phyloP scores from a whole-genome alignment of 2,888 invertebrate species.

The Eretmocerus hayati region DNA sequence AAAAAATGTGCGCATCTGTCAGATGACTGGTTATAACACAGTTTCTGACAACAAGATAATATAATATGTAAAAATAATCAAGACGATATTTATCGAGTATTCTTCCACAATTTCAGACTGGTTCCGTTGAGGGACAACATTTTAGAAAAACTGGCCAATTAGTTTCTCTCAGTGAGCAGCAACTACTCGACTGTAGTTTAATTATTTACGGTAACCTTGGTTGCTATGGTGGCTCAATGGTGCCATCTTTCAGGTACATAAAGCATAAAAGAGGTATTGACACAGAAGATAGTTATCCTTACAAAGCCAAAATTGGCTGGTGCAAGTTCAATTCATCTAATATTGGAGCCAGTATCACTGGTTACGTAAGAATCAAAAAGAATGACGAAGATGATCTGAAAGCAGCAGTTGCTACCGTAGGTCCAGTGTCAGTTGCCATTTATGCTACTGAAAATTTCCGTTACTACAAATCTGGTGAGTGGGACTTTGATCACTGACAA shows the following conservation, averaged over 20 bases:
- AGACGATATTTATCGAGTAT: too few relatives aligned
- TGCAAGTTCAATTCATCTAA: slow-evolving; percentile 56
- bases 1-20: too few relatives aligned
- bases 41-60: too few relatives aligned
- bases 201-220: slow-evolving; percentile 84
- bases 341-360: slow-evolving; percentile 73
- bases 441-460: too few relatives aligned
- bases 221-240: slow-evolving; percentile 80
- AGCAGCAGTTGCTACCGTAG: slow-evolving; percentile 73
- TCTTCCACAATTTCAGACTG: too few relatives aligned
- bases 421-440: slow-evolving; percentile 82
- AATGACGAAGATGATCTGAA: slow-evolving; percentile 69
- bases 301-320: slow-evolving; percentile 1
- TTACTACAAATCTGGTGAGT: too few relatives aligned
- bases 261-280: slow-evolving; percentile 81
- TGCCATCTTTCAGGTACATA: slow-evolving; percentile 79
- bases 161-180: slow-evolving; percentile 85
- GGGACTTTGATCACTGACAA: too few relatives aligned
- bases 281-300: slow-evolving; percentile 70
- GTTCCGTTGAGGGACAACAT: slow-evolving; percentile 82
- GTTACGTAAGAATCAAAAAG: slow-evolving; percentile 67
- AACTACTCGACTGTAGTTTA: slow-evolving; percentile 80
- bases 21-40: too few relatives aligned
- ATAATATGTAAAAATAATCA: too few relatives aligned
- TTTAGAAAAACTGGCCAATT: slow-evolving; percentile 69